A percentile compares a stretch with the other conserved stretches of the same genome.
These are phyloP conservation scores for Phalangium opilio DNA, from an alignment of 2,888 invertebrate species.

Conservation along the genomic window DNA sequence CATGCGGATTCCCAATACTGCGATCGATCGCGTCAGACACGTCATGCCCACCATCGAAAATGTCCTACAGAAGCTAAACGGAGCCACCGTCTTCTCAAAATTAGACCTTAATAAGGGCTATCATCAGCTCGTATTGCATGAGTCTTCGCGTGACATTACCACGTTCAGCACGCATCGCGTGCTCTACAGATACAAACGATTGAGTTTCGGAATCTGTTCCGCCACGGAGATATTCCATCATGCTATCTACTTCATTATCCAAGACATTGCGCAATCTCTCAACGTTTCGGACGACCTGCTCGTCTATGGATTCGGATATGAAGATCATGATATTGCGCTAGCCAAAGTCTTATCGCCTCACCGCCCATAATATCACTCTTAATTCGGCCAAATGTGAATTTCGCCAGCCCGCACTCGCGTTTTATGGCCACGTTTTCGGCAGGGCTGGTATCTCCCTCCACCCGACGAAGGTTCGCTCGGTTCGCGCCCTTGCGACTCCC, in stretches of 20 bases:
- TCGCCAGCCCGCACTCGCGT: background rate
- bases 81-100: constrained; percentile 21
- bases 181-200: constrained; percentile 23
- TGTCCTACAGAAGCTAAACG: constrained; percentile 1
- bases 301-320: too few species aligned
- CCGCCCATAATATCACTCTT: background rate
- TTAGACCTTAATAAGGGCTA: constrained; percentile 28
- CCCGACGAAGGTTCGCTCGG: background rate
- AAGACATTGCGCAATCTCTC: background rate
- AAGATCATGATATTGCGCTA: background rate
- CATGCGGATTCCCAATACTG: background rate
- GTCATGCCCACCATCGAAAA: background rate
- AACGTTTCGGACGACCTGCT: background rate
- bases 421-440: background rate
- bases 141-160: constrained; percentile 26
- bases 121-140: constrained; percentile 28
- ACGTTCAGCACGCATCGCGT: constrained; percentile 29
- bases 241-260: background rate
- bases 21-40: background rate
- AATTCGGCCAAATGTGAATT: background rate
- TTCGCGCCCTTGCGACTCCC: background rate
- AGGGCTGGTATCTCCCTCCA: background rate
- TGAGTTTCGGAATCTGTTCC: background rate
- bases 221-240: background rate
- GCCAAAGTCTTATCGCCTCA: background rate